These are phyloP conservation scores for Ametastegia equiseti DNA, from an alignment of 2,888 invertebrate species.

Conservation along the genomic window DNA sequence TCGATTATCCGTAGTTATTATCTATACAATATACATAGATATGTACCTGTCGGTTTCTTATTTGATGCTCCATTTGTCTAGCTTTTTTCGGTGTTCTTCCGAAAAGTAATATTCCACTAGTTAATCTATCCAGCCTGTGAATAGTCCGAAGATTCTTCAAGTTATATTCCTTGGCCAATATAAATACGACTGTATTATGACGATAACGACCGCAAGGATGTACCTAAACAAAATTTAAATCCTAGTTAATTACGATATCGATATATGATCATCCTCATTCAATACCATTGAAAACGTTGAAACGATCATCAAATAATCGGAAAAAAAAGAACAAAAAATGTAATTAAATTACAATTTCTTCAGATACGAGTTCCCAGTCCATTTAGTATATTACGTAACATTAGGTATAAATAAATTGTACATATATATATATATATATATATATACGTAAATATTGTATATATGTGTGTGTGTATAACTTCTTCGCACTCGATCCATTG, in stretches of 20 bases:
- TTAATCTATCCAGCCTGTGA: constrained; percentile 97
- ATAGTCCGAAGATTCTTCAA: constrained; percentile 95
- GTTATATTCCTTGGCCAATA: constrained; percentile 97
- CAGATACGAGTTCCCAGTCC: no score
- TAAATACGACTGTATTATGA: constrained; percentile 97
- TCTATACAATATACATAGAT: background rate
- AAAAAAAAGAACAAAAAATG: background rate
- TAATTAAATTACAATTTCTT: background rate
- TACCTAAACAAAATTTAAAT: constrained; percentile 83
- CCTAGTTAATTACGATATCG: background rate
- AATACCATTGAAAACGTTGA: no score
- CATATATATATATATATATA: no score
- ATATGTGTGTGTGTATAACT: no score
- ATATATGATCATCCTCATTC: background rate
- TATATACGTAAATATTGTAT: no score
- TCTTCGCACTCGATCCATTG: no score
- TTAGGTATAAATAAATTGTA: background rate
- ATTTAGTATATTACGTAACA: background rate
- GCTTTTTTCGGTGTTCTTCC: constrained; percentile 96
- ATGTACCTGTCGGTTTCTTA: constrained; percentile 86
- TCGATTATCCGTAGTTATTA: no score
- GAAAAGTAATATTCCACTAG: constrained; percentile 95
- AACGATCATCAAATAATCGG: background rate
- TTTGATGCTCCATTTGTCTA: constrained; percentile 96
- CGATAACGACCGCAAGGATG: constrained; percentile 99